These are phyloP conservation scores for Tethya wilhelma DNA, from an alignment of 37 sponge, comb jelly and placozoan species.

Conservation along the genomic window DNA sequence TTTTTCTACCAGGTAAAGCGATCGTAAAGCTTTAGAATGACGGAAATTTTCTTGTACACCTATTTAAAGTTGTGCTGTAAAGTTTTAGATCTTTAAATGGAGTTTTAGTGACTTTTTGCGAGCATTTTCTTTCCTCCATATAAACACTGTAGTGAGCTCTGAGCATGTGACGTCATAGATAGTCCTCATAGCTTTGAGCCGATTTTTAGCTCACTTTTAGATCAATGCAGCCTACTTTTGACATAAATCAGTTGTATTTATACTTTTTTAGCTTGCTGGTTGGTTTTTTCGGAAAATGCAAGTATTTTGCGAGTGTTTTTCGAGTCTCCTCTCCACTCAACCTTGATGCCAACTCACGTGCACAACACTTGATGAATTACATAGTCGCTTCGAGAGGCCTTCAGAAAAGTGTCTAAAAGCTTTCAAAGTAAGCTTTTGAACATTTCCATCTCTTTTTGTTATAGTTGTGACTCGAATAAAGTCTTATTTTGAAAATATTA, in stretches of 20 bases:
- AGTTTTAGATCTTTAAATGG: background rate
- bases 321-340: background rate
- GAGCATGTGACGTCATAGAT: slow-evolving; percentile 1
- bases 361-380: background rate
- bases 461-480: no score
- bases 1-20: background rate
- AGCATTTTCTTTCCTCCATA: slow-evolving; percentile 15
- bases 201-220: background rate
- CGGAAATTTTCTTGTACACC: background rate
- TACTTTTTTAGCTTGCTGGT: background rate
- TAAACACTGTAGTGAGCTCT: slow-evolving; percentile 9
- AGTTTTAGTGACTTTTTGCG: slow-evolving; percentile 4
- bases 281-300: background rate
- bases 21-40: slow-evolving; percentile 2
- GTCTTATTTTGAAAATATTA: no score
- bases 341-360: slow-evolving; percentile 6
- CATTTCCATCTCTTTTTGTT: no score
- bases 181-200: background rate
- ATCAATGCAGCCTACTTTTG: background rate
- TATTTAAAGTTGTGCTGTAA: background rate
- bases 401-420: background rate
- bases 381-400: background rate
- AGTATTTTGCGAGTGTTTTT: background rate
- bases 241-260: background rate
- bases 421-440: no score